Evolutionary conservation across 2,888 invertebrate species (phyloP).

Genomic region (Sphinx pinastri): DNA sequence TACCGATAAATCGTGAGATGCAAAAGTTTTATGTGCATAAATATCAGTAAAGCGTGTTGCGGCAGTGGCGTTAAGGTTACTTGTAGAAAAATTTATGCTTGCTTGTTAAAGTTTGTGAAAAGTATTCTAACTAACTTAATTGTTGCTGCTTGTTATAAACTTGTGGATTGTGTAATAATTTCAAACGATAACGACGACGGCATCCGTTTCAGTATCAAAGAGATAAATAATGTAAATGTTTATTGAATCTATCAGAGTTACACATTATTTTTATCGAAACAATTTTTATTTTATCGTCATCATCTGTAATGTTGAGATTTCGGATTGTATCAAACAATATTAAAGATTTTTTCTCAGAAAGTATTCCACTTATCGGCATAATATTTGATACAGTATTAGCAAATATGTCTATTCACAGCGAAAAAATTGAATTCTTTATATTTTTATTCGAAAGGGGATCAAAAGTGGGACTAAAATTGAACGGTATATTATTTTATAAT

Average conservation of each 20-base stretch:
- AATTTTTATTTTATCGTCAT: too few relatives aligned
- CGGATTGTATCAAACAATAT: not conserved
- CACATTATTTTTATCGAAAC: too few relatives aligned
- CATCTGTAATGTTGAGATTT: not conserved
- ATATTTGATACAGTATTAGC: not conserved
- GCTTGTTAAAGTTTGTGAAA: slow-evolving; percentile 18
- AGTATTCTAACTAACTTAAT: slow-evolving; percentile 21
- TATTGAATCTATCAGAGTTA: not conserved
- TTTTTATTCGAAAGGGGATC: not conserved
- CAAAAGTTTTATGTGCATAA: slow-evolving; percentile 27
- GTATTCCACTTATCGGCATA: not conserved
- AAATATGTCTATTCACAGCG: not conserved
- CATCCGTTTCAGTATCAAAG: not conserved
- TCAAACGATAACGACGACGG: not conserved
- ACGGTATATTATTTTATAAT: not conserved
- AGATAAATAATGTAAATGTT: not conserved
- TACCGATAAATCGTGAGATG: slow-evolving; percentile 38
- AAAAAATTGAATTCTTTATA: not conserved
- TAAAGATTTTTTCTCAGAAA: not conserved
- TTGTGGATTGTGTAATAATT: slow-evolving; percentile 5
- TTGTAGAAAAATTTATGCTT: slow-evolving; percentile 16
- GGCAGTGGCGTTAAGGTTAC: slow-evolving; percentile 16
- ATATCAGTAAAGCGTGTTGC: slow-evolving; percentile 18
- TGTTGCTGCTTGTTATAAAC: slow-evolving; percentile 19
- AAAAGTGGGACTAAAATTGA: not conserved